A percentile compares a stretch with the other conserved stretches of the same genome.
Evolutionary conservation across 2,113 vertebrate species (phyloP).

Genomic region (Percina caprodes): DNA sequence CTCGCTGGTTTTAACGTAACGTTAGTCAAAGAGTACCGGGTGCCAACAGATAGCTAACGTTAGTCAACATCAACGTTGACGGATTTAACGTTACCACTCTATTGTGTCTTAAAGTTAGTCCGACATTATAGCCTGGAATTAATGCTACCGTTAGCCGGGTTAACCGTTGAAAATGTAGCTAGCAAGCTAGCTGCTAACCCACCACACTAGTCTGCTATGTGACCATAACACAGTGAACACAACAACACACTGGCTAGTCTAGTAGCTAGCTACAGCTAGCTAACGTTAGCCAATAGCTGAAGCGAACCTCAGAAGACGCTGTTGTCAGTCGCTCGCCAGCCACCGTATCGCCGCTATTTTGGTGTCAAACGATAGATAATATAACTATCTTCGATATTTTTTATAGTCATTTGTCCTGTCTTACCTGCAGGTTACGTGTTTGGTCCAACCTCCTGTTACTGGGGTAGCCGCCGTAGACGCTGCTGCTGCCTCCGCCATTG

Average conservation of each 20-base stretch:
- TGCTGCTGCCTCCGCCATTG: constrained; percentile 89
- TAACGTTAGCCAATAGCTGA: constrained; percentile 53
- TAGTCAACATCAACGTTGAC: neutral
- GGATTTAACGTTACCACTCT: neutral
- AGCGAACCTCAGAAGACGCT: constrained; percentile 30
- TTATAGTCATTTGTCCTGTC: neutral
- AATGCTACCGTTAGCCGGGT: neutral
- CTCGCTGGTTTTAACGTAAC: neutral
- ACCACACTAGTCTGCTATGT: neutral
- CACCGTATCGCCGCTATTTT: neutral
- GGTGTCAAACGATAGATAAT: neutral
- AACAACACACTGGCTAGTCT: constrained; percentile 34
- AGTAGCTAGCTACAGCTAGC: constrained; percentile 39
- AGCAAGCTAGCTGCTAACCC: neutral
- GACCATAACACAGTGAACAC: constrained; percentile 41
- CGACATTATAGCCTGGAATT: neutral
- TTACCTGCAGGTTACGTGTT: constrained; percentile 88
- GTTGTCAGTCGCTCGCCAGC: constrained; percentile 28
- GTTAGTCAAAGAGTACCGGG: neutral
- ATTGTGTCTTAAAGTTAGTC: neutral
- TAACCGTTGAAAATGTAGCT: neutral
- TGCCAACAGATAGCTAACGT: neutral
- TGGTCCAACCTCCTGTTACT: constrained; percentile 85
- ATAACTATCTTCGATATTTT: neutral
- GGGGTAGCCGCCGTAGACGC: constrained; percentile 79